phyloP scores from a whole-genome alignment of 1,140 invertebrate species.

The Cotesia glomerata region DNA sequence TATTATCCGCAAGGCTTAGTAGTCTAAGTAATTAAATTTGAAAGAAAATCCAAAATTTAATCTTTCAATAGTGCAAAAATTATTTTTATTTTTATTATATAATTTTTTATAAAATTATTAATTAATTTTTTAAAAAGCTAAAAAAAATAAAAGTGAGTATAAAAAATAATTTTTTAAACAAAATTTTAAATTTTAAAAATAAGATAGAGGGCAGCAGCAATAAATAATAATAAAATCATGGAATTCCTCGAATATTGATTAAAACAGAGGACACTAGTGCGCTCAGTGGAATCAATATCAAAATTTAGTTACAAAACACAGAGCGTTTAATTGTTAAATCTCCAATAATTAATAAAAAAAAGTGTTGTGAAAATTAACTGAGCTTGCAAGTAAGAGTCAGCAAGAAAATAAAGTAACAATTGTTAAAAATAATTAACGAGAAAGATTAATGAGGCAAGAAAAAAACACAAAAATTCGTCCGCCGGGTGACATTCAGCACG shows the following conservation, averaged over 20 bases:
- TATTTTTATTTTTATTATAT: too few relatives aligned
- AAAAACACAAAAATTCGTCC: slow-evolving; percentile 52
- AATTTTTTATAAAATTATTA: too few relatives aligned
- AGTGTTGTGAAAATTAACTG: not conserved
- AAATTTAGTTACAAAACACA: slow-evolving; percentile 11
- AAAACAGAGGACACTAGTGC: slow-evolving; percentile 54
- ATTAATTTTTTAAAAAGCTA: too few relatives aligned
- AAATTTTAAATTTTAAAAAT: too few relatives aligned
- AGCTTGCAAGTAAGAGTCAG: not conserved
- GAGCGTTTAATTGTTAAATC: slow-evolving; percentile 31
- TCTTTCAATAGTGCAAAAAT: too few relatives aligned
- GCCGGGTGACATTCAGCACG: slow-evolving; percentile 55
- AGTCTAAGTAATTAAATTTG: too few relatives aligned
- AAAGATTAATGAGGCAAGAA: slow-evolving; percentile 51
- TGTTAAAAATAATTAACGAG: not conserved
- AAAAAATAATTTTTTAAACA: too few relatives aligned
- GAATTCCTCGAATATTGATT: slow-evolving; percentile 52
- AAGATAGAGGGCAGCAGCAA: too few relatives aligned
- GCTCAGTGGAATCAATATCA: slow-evolving; percentile 59
- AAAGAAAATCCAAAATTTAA: too few relatives aligned
- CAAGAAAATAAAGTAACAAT: slow-evolving; percentile 2
- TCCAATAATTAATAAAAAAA: not conserved
- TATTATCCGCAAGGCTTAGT: too few relatives aligned
- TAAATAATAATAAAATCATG: too few relatives aligned
- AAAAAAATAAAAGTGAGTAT: too few relatives aligned